Percentiles rank a stretch among this genome's conserved stretches.
Conservation (phyloP, 2,113 vertebrate species). For the Grantiella picta region DNA sequence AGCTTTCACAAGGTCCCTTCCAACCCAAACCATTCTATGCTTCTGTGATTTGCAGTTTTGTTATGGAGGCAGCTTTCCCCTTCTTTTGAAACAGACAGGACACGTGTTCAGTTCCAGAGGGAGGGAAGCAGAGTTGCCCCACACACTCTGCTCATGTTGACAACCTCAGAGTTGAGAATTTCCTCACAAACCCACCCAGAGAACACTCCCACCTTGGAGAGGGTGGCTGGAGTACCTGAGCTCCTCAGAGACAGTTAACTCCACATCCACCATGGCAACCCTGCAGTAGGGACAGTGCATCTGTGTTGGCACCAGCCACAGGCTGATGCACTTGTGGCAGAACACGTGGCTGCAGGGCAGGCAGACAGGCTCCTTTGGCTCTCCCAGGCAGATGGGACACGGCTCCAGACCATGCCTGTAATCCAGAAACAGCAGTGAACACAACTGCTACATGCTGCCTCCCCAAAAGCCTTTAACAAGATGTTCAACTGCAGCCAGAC, state of each 20-base stretch:
- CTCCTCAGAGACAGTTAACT: conserved; percentile 59
- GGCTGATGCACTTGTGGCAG: conserved; percentile 79
- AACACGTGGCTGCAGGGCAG: conserved; percentile 84
- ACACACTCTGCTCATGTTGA: rapidly evolving
- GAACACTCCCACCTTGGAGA: rapidly evolving
- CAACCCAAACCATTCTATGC: neutral
- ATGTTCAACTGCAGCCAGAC: neutral
- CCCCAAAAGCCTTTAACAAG: neutral
- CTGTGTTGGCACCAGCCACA: conserved; percentile 74
- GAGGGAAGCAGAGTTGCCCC: neutral
- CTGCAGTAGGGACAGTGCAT: conserved; percentile 83
- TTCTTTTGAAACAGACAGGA: neutral
- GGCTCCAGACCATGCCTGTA: conserved; percentile 71
- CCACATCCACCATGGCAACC: conserved; percentile 22
- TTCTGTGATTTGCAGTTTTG: neutral
- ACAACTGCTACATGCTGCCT: neutral
- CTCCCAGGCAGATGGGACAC: conserved; percentile 80
- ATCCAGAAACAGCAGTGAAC: neutral
- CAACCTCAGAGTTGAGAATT: neutral
- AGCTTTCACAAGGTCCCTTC: neutral
- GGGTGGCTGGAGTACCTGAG: conserved; percentile 71
- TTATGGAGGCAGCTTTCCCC: neutral
- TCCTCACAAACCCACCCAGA: neutral
- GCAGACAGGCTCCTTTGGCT: conserved; percentile 77
- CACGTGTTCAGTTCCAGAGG: neutral